phyloP scores from a whole-genome alignment of 1,140 invertebrate genomes.

The Centruroides vittatus region DNA sequence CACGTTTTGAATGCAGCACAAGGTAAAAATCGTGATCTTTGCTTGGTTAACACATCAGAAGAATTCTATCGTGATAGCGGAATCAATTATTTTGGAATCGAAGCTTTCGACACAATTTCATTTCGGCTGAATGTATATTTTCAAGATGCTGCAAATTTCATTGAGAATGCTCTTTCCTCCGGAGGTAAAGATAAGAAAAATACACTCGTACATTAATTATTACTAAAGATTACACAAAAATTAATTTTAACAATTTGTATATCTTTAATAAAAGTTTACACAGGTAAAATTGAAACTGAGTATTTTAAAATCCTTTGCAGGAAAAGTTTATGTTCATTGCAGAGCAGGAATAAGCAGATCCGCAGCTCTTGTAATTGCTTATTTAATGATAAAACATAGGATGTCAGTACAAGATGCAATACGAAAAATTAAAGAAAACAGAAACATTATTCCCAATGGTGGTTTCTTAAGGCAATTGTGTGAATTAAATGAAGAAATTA shows the following conservation, averaged over 20 bases:
- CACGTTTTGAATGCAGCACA: constrained; percentile 34
- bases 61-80: constrained; percentile 52
- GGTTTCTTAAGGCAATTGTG: constrained; percentile 32
- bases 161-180: constrained; percentile 52
- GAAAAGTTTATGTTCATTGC: constrained; percentile 64
- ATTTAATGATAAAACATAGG: constrained; percentile 18
- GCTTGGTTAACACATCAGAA: constrained; percentile 28
- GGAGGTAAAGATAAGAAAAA: constrained; percentile 19
- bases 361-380: constrained; percentile 51
- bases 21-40: constrained; percentile 24
- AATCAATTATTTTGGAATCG: constrained; percentile 64
- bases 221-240: too few relatives aligned
- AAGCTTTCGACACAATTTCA: constrained; percentile 54
- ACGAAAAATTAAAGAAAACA: constrained; percentile 34
- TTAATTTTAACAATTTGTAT: too few relatives aligned
- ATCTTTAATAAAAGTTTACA: too few relatives aligned
- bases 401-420: constrained; percentile 22
- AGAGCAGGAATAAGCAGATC: constrained; percentile 65
- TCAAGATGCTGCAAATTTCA: constrained; percentile 59
- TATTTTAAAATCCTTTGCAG: constrained; percentile 28
- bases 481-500: constrained; percentile 20
- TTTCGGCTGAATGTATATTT: constrained; percentile 66
- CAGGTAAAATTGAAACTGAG: too few relatives aligned
- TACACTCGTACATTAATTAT: too few relatives aligned
- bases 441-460: constrained; percentile 35